Conservation (phyloP, 2,113 vertebrate species). For the Struthidea cinerea region DNA sequence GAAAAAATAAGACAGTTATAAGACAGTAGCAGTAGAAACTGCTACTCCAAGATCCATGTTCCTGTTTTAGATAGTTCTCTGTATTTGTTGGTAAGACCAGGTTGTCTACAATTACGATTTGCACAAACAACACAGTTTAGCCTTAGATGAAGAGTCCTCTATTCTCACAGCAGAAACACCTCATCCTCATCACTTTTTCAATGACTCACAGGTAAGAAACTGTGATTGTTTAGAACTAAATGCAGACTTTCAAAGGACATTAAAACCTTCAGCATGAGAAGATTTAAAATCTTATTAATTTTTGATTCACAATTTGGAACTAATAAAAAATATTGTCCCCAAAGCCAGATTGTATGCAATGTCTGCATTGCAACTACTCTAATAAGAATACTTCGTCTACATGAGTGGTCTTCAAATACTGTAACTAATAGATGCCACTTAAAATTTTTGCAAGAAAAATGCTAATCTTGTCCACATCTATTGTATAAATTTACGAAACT, state of each 20-base stretch:
- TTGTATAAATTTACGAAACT: neutral
- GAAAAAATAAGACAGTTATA: neutral
- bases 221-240: neutral
- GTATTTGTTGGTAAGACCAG: neutral
- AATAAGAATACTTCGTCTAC: neutral
- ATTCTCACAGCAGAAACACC: neutral
- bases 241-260: neutral
- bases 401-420: neutral
- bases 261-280: neutral
- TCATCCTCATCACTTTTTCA: neutral
- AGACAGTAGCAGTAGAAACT: neutral
- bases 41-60: neutral
- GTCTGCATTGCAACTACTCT: neutral
- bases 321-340: neutral
- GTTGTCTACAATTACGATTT: neutral
- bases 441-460: neutral
- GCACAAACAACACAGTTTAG: neutral
- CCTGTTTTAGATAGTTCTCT: neutral
- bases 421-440: neutral
- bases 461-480: neutral
- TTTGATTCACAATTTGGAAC: neutral
- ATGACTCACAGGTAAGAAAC: neutral
- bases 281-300: neutral
- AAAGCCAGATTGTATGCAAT: neutral
- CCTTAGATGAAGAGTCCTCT: neutral